Conservation (phyloP, 2,113 vertebrate species). For the Octodon degus region DNA sequence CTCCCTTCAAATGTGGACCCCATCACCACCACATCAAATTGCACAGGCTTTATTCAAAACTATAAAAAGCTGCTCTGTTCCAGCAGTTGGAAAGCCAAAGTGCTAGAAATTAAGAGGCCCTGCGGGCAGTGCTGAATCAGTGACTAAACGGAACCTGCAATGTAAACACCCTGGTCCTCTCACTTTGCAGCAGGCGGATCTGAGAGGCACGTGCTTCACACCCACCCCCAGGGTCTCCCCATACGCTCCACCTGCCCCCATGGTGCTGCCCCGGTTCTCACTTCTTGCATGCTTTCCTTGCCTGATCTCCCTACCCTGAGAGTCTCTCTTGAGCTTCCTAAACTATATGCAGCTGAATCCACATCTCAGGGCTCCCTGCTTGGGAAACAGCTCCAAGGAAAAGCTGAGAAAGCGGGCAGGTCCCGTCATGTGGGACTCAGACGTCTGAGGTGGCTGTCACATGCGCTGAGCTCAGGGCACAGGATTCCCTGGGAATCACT, state of each 20-base stretch:
- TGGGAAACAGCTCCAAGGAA: neutral
- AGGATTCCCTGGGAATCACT: neutral
- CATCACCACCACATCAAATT: neutral
- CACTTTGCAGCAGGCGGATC: neutral
- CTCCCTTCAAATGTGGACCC: neutral
- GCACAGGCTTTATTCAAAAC: neutral
- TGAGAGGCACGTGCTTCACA: neutral
- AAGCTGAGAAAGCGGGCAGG: neutral
- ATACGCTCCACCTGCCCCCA: neutral
- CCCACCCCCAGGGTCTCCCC: neutral
- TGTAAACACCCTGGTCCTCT: neutral
- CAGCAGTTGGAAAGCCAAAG: neutral
- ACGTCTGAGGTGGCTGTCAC: neutral
- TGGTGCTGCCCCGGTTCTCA: neutral
- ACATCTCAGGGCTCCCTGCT: neutral
- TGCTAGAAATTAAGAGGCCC: neutral
- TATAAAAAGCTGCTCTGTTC: neutral
- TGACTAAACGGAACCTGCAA: neutral
- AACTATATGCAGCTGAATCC: neutral
- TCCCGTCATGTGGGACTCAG: rapidly evolving
- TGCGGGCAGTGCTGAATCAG: neutral
- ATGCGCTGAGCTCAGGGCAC: neutral
- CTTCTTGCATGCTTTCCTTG: neutral
- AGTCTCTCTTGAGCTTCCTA: neutral
- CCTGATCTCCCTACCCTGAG: neutral